phyloP scores from a whole-genome alignment of 1,140 invertebrate species.

The Achroia grisella region DNA sequence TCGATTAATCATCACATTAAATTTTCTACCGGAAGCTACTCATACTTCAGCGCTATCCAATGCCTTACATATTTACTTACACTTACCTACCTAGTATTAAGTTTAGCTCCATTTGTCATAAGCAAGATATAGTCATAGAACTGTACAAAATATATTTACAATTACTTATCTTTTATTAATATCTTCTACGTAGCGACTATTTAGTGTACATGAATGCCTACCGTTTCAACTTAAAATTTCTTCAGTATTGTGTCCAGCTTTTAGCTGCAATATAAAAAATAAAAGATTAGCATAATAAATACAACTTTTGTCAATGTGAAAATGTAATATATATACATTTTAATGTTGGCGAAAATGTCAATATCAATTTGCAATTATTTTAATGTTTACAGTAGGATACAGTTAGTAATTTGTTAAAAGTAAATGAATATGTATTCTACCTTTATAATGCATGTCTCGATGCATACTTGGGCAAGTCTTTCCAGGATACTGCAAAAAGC shows the following conservation, averaged over 20 bases:
- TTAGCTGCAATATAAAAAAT: constrained; percentile 73
- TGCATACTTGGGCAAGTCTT: constrained; percentile 92
- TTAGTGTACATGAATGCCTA: constrained; percentile 39
- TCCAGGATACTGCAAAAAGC: constrained; percentile 75
- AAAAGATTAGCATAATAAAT: constrained; percentile 8
- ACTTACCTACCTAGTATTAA: constrained; percentile 32
- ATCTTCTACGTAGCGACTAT: constrained; percentile 24
- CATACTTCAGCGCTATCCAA: background rate
- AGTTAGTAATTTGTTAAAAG: too few species aligned
- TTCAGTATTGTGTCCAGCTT: constrained; percentile 81
- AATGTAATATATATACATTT: too few species aligned
- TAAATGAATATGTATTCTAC: constrained; percentile 32
- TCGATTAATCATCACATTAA: constrained; percentile 7
- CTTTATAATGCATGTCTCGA: constrained; percentile 90
- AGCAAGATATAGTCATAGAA: constrained; percentile 38
- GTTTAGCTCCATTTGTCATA: constrained; percentile 40
- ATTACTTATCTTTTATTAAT: constrained; percentile 24
- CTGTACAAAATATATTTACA: constrained; percentile 64
- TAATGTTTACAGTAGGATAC: too few species aligned
- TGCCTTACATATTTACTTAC: constrained; percentile 1
- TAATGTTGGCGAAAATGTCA: too few species aligned
- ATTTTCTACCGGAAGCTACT: constrained; percentile 5
- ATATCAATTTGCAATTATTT: too few species aligned
- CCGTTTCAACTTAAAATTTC: constrained; percentile 22
- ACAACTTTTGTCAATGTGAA: background rate